phyloP scores from a whole-genome alignment of 2,888 invertebrate species.

The Epsilonema sp. region DNA sequence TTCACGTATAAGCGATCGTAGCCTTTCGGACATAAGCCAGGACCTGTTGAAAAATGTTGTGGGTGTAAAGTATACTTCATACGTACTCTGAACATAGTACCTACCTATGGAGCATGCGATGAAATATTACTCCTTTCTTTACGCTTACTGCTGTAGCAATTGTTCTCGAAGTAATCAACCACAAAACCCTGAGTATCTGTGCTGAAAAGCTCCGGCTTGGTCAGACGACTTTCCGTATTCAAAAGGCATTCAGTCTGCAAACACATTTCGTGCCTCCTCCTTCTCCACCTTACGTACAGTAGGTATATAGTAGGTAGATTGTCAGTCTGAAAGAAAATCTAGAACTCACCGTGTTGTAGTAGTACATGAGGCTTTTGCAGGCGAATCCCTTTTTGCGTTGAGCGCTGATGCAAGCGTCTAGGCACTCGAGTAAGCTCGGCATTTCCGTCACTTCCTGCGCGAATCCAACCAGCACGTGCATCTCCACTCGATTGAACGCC shows the following conservation, averaged over 20 bases:
- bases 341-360: slow-evolving; percentile 21
- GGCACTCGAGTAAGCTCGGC: slow-evolving; percentile 20
- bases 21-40: too few species aligned
- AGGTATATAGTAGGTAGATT: too few species aligned
- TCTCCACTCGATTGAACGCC: background rate
- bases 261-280: too few species aligned
- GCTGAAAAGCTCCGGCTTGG: slow-evolving; percentile 17
- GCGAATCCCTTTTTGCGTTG: slow-evolving; percentile 10
- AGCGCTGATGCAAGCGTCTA: slow-evolving; percentile 18
- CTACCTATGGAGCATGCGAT: too few species aligned
- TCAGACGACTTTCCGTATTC: slow-evolving; percentile 16
- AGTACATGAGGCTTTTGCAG: slow-evolving; percentile 21
- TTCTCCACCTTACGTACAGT: too few species aligned
- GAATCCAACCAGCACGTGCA: background rate
- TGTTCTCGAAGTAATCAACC: slow-evolving; percentile 27
- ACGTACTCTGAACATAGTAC: too few species aligned
- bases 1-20: too few species aligned
- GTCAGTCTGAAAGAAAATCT: too few species aligned
- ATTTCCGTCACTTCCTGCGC: slow-evolving; percentile 7
- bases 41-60: too few species aligned
- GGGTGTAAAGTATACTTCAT: too few species aligned
- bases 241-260: slow-evolving; percentile 19
- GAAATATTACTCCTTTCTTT: too few species aligned
- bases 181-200: slow-evolving; percentile 14
- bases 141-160: too few species aligned